Base-by-base conservation (phyloP, 2,888 invertebrate species). In the Liopterus haemorrhoidalis region DNA sequence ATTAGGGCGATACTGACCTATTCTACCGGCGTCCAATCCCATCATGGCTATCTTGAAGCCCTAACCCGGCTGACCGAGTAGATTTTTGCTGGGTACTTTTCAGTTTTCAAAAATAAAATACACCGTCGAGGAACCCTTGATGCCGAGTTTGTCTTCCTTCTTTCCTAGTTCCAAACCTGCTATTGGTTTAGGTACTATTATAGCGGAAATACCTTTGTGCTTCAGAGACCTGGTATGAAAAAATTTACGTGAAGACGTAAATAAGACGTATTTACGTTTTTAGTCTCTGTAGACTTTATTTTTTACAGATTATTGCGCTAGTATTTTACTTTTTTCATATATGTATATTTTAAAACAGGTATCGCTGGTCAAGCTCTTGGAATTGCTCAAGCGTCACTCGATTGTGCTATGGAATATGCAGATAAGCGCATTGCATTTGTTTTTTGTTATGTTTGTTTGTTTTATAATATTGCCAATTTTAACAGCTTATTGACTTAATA, bases 41-140 rank as follows among this genome's bases (percentile, higher is more conserved):
- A 85, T 87, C 95, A 96, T 96, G 0, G 95, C 96, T 62, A 96
- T 92, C 74, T 94, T 95, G 61, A 96, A 96, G 1, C 95, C 96
- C 62, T 79, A 71, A 15, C 95, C 95, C 8, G 81, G 76, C 56
- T 83, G 70, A 1, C 95, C 95, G 6, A 96, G 68, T n/a, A 94
- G 62, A 67, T 84, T 87, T 49, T 86, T 86, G 57, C 79, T 79
- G 0, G 92, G 84, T 39, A 95, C 74, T 57, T 73, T 70, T 66
- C 91, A 93, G 62, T 94, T 92, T 67, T 96, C 95, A 68, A 91
- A 93, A 54, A 93, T 93, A 2, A 96, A 70, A 44, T 85, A 85
- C 60, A 91, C 90, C 0, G 96, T 96, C 1, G 94, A 93, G 9
- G 93, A 91, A 0, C 76, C 86, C 48, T 78, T 66, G 44, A 82